Conservation (phyloP, 2,113 vertebrate genomes). For the Phrynosoma platyrhinos region DNA sequence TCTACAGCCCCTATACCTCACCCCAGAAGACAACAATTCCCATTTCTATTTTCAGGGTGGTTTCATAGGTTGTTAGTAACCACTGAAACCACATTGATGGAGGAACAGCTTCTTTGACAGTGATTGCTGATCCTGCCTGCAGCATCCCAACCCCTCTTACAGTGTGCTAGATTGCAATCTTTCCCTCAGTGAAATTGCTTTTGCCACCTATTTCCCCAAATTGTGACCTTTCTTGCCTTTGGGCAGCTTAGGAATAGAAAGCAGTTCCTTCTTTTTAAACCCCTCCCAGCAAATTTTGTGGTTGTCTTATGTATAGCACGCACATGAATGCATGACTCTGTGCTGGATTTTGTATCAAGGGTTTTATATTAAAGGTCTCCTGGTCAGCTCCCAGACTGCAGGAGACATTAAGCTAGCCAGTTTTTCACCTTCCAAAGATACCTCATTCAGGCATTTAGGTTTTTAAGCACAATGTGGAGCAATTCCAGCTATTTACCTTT, state of each 20-base stretch:
- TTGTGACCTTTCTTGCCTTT: constrained; percentile 63
- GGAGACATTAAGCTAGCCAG: background rate
- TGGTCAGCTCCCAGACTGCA: background rate
- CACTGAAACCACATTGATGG: constrained; percentile 8
- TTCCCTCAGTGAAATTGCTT: constrained; percentile 70
- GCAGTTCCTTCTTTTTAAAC: constrained; percentile 7
- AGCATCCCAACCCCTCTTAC: constrained; percentile 61
- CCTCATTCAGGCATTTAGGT: background rate
- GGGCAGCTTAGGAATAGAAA: constrained; percentile 57
- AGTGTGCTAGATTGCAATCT: constrained; percentile 62
- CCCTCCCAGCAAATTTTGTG: constrained; percentile 1
- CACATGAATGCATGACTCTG: constrained; percentile 24
- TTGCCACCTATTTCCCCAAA: constrained; percentile 68
- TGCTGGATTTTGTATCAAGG: constrained; percentile 13
- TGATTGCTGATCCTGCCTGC: constrained; percentile 62
- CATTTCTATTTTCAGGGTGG: constrained; percentile 53
- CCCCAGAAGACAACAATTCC: constrained; percentile 38
- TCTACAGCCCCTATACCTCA: constrained; percentile 14
- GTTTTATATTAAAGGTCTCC: constrained; percentile 20
- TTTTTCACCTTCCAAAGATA: background rate
- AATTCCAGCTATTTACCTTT: background rate
- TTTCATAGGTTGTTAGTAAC: constrained; percentile 53
- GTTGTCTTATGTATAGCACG: constrained; percentile 17
- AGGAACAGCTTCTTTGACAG: constrained; percentile 55
- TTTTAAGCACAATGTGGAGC: background rate